Evolutionary conservation across 1,140 invertebrate genomes (phyloP).

Genomic region (Harpegnathos saltator): DNA sequence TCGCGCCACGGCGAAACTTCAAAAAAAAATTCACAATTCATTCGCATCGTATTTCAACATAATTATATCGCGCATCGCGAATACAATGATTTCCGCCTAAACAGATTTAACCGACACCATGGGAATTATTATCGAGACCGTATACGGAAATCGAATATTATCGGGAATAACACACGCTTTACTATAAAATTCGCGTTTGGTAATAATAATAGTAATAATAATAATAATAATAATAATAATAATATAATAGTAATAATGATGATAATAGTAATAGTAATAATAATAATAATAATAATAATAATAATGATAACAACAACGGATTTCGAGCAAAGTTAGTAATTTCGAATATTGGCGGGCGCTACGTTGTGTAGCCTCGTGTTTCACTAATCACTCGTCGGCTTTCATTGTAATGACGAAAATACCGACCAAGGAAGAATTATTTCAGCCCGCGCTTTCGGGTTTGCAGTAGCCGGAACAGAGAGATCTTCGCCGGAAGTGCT

Average conservation of each 20-base stretch:
- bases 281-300: no score
- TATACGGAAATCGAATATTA: background rate
- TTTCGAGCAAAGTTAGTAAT: slow-evolving; percentile 11
- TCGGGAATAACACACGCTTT: background rate
- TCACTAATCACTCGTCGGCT: background rate
- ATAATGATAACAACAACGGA: slow-evolving; percentile 14
- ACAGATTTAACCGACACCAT: slow-evolving; percentile 15
- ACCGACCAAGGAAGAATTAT: background rate
- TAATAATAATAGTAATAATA: slow-evolving; percentile 33
- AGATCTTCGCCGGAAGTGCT: background rate
- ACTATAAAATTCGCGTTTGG: slow-evolving; percentile 11
- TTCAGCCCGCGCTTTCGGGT: background rate
- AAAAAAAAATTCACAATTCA: slow-evolving; percentile 30
- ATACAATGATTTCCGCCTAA: slow-evolving; percentile 15
- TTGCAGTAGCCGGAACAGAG: background rate
- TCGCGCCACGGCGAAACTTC: slow-evolving; percentile 8
- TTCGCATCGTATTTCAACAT: background rate
- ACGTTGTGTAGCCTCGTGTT: no score
- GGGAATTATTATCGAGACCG: no score
- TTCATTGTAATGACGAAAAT: slow-evolving; percentile 1
- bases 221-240: no score
- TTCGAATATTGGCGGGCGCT: background rate
- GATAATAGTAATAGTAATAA: slow-evolving; percentile 29
- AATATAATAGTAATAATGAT: background rate
- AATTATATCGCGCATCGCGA: slow-evolving; percentile 6